Evolutionary conservation across 37 sponge, comb jelly and placozoan genomes (phyloP), one percentile per base, ranked within the genome.

Genomic region (Mnemiopsis leidyi): DNA sequence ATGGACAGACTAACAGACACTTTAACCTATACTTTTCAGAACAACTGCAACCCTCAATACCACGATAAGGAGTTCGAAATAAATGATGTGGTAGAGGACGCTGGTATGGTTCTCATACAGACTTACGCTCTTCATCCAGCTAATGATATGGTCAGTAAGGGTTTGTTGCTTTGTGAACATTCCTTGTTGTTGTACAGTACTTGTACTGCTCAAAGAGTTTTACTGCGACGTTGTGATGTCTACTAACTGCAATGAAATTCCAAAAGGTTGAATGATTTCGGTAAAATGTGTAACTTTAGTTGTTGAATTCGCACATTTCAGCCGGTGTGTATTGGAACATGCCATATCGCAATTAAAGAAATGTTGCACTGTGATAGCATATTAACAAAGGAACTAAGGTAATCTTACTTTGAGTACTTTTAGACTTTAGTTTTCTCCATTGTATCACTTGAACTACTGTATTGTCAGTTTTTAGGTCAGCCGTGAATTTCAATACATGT

Each of bases 11-110:
- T n/a, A n/a, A n/a, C n/a, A n/a, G n/a, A n/a, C n/a, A n/a, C n/a
- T n/a, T n/a, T n/a, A 61, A 18, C 9, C 26, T 23, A 3, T 71
- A 23, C 23, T 71, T 28, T 32, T 9, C 79, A 77, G 79, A 32
- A 77, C 79, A 32, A 77, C 36, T 31, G 32, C 0, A 77, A 77
- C 32, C 79, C 79, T 32, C 79, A 77, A 32, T 77, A 20, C 79
- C 79, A 77, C 79, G 79, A 77, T 26, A 77, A 77, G 18, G 79
- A 77, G 20, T 77, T 77, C 18, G 79, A 77, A 20, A 77, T 77
- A 26, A 77, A 13, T 18, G 79, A 77, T 28, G 79, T 77, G 34
- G 32, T 77, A 32, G 20, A 2, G 3, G 79, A 77, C 79, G 79
- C 36, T 21, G 79, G 79, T 21, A 33, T 77, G 36, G 32, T 77